phyloP scores from a whole-genome alignment of 2,888 invertebrate genomes.

The Drosophila greeni region DNA sequence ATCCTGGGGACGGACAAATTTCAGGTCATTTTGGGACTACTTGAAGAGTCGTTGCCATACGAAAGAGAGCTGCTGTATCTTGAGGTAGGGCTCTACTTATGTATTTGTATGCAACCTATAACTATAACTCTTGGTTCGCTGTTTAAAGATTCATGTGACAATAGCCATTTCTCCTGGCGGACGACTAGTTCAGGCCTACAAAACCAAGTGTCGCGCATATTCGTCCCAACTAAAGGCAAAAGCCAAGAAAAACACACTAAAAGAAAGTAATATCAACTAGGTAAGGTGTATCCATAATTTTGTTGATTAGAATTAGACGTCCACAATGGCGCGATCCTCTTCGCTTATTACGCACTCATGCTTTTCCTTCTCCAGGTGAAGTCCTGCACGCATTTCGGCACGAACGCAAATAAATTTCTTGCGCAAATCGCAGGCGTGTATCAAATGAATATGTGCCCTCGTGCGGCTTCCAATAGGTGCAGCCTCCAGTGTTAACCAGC shows the following conservation, averaged over 20 bases:
- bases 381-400: too few relatives aligned
- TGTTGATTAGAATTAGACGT: background rate
- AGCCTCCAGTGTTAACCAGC: background rate
- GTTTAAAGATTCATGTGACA: conserved; percentile 70
- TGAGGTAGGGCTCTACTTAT: conserved; percentile 56
- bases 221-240: conserved; percentile 57
- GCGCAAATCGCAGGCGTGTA: too few relatives aligned
- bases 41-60: conserved; percentile 68
- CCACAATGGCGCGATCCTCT: background rate
- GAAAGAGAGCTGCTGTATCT: conserved; percentile 73
- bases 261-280: background rate
- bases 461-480: too few relatives aligned
- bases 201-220: conserved; percentile 70
- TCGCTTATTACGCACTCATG: background rate
- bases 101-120: fast-evolving
- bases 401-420: too few relatives aligned
- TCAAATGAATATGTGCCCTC: too few relatives aligned
- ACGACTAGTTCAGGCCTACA: conserved; percentile 75
- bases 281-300: background rate
- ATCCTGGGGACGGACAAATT: conserved; percentile 66
- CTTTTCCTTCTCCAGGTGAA: too few relatives aligned
- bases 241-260: conserved; percentile 7
- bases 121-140: background rate
- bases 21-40: conserved; percentile 60
- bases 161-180: conserved; percentile 76